Base-by-base conservation (phyloP, 2,797 vertebrate genomes). In the Fistularia tabacaria region DNA sequence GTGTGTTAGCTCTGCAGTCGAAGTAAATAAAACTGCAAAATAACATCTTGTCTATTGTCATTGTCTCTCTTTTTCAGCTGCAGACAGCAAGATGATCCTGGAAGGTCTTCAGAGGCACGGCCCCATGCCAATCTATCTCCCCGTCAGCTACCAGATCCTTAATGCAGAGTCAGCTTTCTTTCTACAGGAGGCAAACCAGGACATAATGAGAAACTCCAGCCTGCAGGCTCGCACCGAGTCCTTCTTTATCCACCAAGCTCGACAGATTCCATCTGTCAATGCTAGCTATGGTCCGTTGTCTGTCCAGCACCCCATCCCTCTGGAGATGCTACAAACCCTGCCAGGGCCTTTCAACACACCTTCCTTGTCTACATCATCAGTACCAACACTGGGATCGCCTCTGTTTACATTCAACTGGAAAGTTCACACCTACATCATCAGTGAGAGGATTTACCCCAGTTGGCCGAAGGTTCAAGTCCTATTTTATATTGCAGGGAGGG, bases 281-380 rank as follows among this genome's bases (percentile, higher is more conserved):
- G 93, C 91, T 59, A 97, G 90, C 81, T 97, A 94, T 0, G 97
- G 97, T 9, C 96, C 95, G 0, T 90, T 96, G 48, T 92, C 92
- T 0, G 87, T 91, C 0, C 91, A 95, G 48, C 92, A 93, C 46
- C 72, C 84, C 0, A 85, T 99, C n/a, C 93, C 95, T 7, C 88
- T 86, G 68, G 94, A 96, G 38, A 74, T 95, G 9, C 76, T 96
- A 65, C 41, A 85, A 25, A 76, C 88, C 0, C 43, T 50, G 48
- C 85, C 93, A 0, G 88, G 71, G 63, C 69, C 85, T 0, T 92
- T 94, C 10, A 90, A 83, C 7, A 62, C 85, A 0, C 72, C 80
- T 0, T 53, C 82, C 43, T 80, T 80, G 45, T 37, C 66, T 0
- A 51, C 77, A 39, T 60, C 80, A 10, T 64, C 88, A 7, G 71